phyloP scores from a whole-genome alignment of 2,797 vertebrate species.

The Borostomias antarcticus region DNA sequence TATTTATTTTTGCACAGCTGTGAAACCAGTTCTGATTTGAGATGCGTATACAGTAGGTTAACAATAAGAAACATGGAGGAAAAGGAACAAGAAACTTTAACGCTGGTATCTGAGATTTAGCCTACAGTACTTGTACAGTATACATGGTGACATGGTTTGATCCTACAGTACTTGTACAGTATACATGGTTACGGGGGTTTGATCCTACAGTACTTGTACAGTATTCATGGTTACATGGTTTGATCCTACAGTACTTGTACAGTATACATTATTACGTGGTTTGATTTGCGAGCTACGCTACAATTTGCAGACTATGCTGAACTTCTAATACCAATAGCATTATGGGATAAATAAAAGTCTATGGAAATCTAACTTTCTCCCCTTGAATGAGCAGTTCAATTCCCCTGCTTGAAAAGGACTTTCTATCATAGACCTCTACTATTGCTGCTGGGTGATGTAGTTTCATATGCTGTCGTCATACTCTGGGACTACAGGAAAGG shows the following conservation, averaged over 20 bases:
- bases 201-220: too few species aligned
- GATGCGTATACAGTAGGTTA: background rate
- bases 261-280: slow-evolving; percentile 42
- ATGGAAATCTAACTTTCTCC: slow-evolving; percentile 34
- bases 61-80: too few species aligned
- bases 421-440: too few species aligned
- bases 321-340: slow-evolving; percentile 53
- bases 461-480: too few species aligned
- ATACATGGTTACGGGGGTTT: slow-evolving; percentile 17
- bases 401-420: too few species aligned
- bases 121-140: too few species aligned
- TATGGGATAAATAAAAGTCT: slow-evolving; percentile 70
- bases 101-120: background rate
- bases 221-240: too few species aligned
- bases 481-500: too few species aligned
- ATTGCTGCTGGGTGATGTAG: too few species aligned
- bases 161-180: background rate
- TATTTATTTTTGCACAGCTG: slow-evolving; percentile 96
- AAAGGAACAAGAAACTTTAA: background rate
- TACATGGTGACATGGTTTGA: too few species aligned
- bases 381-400: too few species aligned
- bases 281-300: slow-evolving; percentile 57
- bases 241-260: background rate
- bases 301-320: slow-evolving; percentile 58
- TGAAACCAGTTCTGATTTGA: slow-evolving; percentile 65